These are phyloP conservation scores for Ichneumon xanthorius DNA, from an alignment of 2,888 invertebrate species.

Conservation along the genomic window DNA sequence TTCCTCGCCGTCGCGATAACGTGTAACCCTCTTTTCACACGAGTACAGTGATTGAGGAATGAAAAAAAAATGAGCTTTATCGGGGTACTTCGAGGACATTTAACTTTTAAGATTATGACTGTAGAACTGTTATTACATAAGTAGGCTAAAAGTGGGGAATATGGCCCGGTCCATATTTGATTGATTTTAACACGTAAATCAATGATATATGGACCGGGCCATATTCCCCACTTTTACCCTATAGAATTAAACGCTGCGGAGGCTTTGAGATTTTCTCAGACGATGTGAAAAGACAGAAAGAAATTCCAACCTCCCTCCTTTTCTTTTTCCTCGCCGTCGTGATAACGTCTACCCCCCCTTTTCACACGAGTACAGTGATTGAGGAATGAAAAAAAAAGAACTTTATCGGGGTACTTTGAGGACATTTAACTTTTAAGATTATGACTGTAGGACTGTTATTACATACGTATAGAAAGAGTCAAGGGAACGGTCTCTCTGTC, in stretches of 20 bases:
- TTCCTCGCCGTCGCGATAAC: background rate
- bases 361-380: background rate
- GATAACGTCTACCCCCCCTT: background rate
- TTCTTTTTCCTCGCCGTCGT: background rate
- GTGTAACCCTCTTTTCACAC: background rate
- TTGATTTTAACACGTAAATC: too few species aligned
- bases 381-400: too few species aligned
- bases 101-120: background rate
- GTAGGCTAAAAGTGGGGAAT: too few species aligned
- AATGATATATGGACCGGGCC: too few species aligned
- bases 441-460: background rate
- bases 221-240: too few species aligned
- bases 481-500: conserved; percentile 20
- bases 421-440: background rate
- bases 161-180: too few species aligned
- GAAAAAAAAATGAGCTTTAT: conserved; percentile 7
- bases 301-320: conserved; percentile 8
- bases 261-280: conserved; percentile 22
- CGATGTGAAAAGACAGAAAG: conserved; percentile 5
- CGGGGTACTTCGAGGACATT: background rate
- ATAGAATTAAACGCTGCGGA: conserved; percentile 6
- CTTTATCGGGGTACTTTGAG: background rate
- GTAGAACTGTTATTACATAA: background rate
- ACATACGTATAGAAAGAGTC: conserved; percentile 1
- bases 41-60: background rate